These are phyloP conservation scores for Megalops cyprinoides DNA, from an alignment of 2,797 vertebrate species.

Conservation along the genomic window DNA sequence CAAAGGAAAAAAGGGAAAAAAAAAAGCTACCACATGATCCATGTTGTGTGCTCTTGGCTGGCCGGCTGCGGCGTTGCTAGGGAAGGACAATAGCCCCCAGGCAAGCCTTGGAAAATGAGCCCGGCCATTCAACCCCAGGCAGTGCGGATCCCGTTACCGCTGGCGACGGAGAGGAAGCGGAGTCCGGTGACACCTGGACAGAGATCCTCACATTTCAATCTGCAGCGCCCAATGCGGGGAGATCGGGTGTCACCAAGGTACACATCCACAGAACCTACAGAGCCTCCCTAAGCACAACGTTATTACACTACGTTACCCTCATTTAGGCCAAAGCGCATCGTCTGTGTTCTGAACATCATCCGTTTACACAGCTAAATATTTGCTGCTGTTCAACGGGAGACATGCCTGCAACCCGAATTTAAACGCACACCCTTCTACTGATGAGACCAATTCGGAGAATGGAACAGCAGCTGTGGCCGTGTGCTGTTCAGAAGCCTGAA, in stretches of 20 bases:
- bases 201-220: neutral
- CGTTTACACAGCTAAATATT: no score
- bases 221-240: neutral
- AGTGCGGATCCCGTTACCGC: slow-evolving; percentile 8
- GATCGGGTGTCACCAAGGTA: neutral
- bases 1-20: neutral
- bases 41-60: slow-evolving; percentile 6
- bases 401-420: neutral
- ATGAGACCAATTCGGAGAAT: no score
- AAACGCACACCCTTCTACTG: neutral
- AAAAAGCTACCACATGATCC: slow-evolving; percentile 20
- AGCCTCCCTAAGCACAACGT: neutral
- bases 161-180: neutral
- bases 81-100: slow-evolving; percentile 49
- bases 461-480: no score
- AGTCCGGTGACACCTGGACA: neutral
- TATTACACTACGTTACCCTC: no score
- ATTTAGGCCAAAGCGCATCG: no score
- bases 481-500: neutral
- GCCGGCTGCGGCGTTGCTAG: slow-evolving; percentile 32
- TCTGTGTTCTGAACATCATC: no score
- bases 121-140: slow-evolving; percentile 47
- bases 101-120: slow-evolving; percentile 48
- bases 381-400: no score
- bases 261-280: slow-evolving; percentile 15